Base-by-base conservation (phyloP, 2,113 vertebrate genomes). In the Pterocles burchelli region DNA sequence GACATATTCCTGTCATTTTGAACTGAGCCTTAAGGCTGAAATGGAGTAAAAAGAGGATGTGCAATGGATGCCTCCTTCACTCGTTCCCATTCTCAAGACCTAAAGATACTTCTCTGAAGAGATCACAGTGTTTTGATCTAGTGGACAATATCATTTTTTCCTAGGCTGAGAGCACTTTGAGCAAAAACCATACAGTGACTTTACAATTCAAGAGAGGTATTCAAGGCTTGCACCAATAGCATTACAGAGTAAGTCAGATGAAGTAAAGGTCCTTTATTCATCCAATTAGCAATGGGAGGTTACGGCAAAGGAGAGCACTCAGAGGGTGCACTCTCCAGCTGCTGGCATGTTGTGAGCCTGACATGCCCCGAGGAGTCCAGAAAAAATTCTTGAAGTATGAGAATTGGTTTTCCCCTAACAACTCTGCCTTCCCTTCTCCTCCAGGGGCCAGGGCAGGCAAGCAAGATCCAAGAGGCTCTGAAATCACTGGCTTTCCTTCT, bases 341-440 rank as follows among this genome's bases (percentile, higher is more conserved):
- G 63, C 67, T 88, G 88, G 85, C 89, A 85, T 59, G 62, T 62
- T 85, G 66, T 2, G 6, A 87, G 81, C 81, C 78, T 82, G 93
- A 93, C 84, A 85, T 10, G 3, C 62, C 81, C 81, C 10, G 6
- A 93, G 77, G 77, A 96, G 96, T 88, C 87, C 81, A 88, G 91
- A 95, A 95, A 96, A 85, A 95, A 90, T 89, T 87, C 70, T 93
- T 95, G 86, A 94, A 89, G 89, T 84, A 85, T 94, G 89, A 93
- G 84, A 95, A 85, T 87, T 0, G 0, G 57, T 94, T 89, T 91
- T 5, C 28, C 29, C 41, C 16, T 77, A 76, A 83, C 58, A 85
- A 10, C 48, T 85, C 84, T 92, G 70, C 33, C 52, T 78, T 54
- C 36, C 8, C n/a, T 96, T 85, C 85, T 96, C 52, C 74, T 91